Base-by-base conservation (phyloP, 1,140 invertebrate species). In the Linepithema humile region DNA sequence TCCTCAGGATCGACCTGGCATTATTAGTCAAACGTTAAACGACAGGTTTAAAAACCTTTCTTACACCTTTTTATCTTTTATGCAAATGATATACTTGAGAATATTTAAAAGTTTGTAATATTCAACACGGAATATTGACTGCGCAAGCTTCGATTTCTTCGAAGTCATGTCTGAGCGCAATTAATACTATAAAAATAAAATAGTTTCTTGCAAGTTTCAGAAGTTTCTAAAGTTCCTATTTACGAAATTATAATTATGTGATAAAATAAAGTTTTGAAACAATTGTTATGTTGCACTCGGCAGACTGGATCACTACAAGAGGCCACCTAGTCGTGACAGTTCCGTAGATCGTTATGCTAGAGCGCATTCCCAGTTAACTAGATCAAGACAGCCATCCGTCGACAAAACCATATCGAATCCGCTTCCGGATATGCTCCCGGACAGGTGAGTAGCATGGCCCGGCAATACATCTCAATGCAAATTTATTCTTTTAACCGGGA, bases 271-370 rank as follows among this genome's bases (percentile, higher is more conserved):
- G 3, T 35, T 75, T 48, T 43, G 43, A 55, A 80, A 26, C 35
- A 0, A 70, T 55, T 15, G 38, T 32, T 23, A 7, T 15, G 4
- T 60, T 53, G 55, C 29, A 43, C 60, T 82, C 90, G 84, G n/a
- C 91, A 96, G 94, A 93, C 95, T 99, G 93, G 98, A 99, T 95
- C 98, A 99, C 92, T 99, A 99, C 92, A 98, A 98, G 93, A 95
- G 97, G 91, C 97, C 97, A 72, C 97, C 97, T 2, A 98, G 97
- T 94, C 95, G 97, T 91, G 98, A 98, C 91, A 97, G 97, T 85
- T 98, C 97, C 86, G 97, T 98, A 48, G 98, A 98, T 94, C 95
- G 97, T 77, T 98, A 97, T 91, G 95, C 96, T 1, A 95, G 96
- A 83, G 96, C 96, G 26, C 94, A 94, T 91, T 90, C 93, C 73